Percentiles rank a stretch among this genome's conserved stretches.
Evolutionary conservation across 2,888 invertebrate species (phyloP).

Genomic region (Colletes collaris): DNA sequence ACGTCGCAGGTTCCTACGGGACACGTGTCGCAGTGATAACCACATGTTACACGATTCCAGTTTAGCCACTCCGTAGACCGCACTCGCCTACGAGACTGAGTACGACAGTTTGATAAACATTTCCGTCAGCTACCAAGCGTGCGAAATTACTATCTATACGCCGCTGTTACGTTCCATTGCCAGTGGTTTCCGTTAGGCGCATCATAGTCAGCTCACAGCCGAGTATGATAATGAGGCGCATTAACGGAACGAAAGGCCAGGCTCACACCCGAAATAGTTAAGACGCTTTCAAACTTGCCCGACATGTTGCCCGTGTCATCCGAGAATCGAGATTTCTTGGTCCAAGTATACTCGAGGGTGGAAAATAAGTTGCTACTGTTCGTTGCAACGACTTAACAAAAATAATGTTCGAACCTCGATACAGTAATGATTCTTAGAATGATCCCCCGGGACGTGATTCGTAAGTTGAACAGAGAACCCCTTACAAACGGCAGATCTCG

Average conservation of each 20-base stretch:
- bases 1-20: too few species aligned
- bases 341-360: too few species aligned
- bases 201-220: background rate
- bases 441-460: too few species aligned
- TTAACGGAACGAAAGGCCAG: constrained; percentile 8
- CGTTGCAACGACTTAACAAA: too few species aligned
- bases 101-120: constrained; percentile 18
- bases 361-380: too few species aligned
- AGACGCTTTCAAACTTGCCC: constrained; percentile 41
- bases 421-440: too few species aligned
- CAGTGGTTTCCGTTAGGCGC: background rate
- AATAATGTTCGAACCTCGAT: too few species aligned
- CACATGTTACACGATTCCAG: background rate
- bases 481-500: too few species aligned
- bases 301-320: constrained; percentile 21
- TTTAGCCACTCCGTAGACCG: background rate
- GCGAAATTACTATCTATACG: constrained; percentile 28
- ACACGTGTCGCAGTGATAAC: background rate
- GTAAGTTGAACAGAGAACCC: too few species aligned
- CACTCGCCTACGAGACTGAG: background rate
- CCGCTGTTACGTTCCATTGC: constrained; percentile 12
- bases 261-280: constrained; percentile 32
- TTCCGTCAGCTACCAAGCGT: constrained; percentile 17
- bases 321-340: background rate
- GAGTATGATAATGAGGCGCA: constrained; percentile 32